phyloP scores from a whole-genome alignment of 2,888 invertebrate genomes.

The Limenitis camilla region DNA sequence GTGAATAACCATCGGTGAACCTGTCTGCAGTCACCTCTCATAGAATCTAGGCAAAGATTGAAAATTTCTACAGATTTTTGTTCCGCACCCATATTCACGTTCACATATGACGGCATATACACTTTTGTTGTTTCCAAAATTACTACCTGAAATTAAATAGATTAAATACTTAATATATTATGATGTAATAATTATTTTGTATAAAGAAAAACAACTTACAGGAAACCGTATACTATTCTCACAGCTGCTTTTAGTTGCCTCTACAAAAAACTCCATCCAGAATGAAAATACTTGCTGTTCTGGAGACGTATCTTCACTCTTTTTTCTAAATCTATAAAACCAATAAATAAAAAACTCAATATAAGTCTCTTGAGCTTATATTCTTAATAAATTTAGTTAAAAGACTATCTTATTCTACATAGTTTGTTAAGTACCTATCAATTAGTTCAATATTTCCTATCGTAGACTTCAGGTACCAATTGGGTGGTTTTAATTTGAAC shows the following conservation, averaged over 20 bases:
- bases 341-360: not conserved
- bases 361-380: not conserved
- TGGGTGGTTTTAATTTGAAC: constrained; percentile 92
- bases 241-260: constrained; percentile 88
- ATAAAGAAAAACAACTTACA: constrained; percentile 70
- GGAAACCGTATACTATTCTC: constrained; percentile 92
- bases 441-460: constrained; percentile 96
- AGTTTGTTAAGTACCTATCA: constrained; percentile 66
- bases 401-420: not conserved
- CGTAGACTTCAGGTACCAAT: constrained; percentile 97
- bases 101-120: constrained; percentile 95
- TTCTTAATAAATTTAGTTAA: not conserved
- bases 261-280: constrained; percentile 99
- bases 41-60: constrained; percentile 87
- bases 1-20: constrained; percentile 96
- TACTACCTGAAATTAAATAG: constrained; percentile 73
- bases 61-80: constrained; percentile 92
- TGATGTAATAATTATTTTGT: not conserved
- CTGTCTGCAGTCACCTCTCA: constrained; percentile 85
- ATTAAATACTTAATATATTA: not conserved
- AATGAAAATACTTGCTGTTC: constrained; percentile 95
- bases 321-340: constrained; percentile 82
- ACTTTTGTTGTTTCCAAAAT: constrained; percentile 94
- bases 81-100: constrained; percentile 95
- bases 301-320: constrained; percentile 82